Evolutionary conservation across 2,113 vertebrate species (phyloP).

Genomic region (Struthio camelus): DNA sequence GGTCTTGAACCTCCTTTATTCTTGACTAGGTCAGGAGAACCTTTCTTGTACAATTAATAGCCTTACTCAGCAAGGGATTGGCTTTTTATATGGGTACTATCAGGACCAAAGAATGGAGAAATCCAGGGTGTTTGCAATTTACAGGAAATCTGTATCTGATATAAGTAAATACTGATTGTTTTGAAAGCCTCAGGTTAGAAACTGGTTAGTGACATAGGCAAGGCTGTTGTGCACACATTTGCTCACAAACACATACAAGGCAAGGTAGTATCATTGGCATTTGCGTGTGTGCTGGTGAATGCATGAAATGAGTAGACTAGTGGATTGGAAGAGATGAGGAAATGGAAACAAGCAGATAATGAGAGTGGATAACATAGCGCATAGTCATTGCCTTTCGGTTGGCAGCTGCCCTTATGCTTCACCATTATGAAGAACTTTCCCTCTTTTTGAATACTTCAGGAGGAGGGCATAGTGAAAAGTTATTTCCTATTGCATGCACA

Average conservation of each 20-base stretch:
- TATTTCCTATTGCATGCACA: not conserved
- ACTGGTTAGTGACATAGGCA: not conserved
- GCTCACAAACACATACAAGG: not conserved
- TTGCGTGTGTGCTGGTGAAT: not conserved
- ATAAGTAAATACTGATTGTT: not conserved
- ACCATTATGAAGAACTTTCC: not conserved
- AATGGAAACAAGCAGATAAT: not conserved
- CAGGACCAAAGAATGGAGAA: not conserved
- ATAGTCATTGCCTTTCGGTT: rapidly evolving
- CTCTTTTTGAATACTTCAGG: not conserved
- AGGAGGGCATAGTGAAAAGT: not conserved
- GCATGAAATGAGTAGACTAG: not conserved
- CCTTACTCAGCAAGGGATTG: not conserved
- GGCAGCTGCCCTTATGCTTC: not conserved
- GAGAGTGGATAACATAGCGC: not conserved
- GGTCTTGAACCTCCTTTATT: not conserved
- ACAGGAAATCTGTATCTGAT: not conserved
- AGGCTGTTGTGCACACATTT: not conserved
- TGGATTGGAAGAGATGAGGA: not conserved
- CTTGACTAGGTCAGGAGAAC: not conserved
- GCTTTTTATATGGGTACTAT: not conserved
- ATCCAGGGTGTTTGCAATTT: rapidly evolving
- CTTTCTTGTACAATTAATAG: not conserved
- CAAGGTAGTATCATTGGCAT: not conserved
- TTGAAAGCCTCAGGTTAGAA: not conserved